Evolutionary conservation across 2,797 vertebrate genomes (phyloP).

Genomic region (Arnoldichthys spilopterus): DNA sequence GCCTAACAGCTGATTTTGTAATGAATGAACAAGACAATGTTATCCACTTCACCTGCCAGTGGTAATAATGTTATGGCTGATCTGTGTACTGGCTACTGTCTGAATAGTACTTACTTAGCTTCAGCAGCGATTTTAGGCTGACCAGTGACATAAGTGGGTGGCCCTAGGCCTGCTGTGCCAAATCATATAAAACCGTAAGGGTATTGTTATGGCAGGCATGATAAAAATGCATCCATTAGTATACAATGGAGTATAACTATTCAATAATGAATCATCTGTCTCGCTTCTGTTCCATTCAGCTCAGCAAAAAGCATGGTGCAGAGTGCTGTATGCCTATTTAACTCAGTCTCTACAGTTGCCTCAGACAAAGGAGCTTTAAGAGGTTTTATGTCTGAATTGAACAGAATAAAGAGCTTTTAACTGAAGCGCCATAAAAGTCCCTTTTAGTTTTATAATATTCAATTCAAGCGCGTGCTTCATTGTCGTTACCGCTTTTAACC

Average conservation of each 20-base stretch:
- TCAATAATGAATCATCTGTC: background rate
- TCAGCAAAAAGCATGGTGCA: background rate
- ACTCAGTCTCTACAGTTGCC: background rate
- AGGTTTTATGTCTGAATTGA: background rate
- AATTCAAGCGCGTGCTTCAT: background rate
- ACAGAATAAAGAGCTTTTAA: constrained; percentile 3
- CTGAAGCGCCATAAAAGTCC: background rate
- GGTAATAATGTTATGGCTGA: no score
- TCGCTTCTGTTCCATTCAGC: background rate
- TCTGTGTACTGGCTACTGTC: no score
- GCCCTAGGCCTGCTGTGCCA: background rate
- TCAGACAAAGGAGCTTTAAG: background rate
- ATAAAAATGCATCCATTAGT: background rate
- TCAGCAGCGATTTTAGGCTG: background rate
- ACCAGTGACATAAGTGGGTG: background rate
- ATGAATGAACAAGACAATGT: no score
- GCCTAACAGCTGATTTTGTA: no score
- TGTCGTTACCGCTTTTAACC: background rate
- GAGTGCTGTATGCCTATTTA: background rate
- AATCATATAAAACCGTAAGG: background rate
- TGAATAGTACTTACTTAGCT: background rate
- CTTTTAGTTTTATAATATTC: background rate
- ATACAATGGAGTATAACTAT: background rate
- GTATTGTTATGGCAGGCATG: background rate
- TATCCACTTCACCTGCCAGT: no score